phyloP scores from a whole-genome alignment of 1,140 invertebrate genomes.

The Zaprionus vittiger region DNA sequence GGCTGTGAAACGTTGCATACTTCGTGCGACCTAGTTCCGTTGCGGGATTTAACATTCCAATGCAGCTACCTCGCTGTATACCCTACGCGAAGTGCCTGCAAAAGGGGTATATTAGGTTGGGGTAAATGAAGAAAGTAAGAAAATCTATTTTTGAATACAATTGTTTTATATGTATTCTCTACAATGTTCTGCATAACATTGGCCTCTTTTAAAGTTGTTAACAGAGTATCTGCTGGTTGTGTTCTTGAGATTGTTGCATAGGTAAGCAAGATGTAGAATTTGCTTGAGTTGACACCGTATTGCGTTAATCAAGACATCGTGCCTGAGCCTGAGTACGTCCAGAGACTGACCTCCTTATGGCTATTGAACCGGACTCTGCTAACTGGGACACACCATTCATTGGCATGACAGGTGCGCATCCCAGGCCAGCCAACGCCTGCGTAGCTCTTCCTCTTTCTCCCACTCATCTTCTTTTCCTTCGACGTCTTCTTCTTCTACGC shows the following conservation, averaged over 20 bases:
- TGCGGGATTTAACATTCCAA: background rate
- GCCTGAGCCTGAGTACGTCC: background rate
- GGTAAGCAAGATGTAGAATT: background rate
- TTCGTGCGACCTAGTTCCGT: conserved; percentile 56
- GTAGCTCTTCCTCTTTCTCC: background rate
- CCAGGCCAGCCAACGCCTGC: background rate
- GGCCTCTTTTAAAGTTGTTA: background rate
- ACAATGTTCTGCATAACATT: too few relatives aligned
- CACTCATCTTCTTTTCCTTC: too few relatives aligned
- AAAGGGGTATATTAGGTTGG: background rate
- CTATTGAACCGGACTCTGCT: background rate
- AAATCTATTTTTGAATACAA: too few relatives aligned
- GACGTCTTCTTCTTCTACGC: background rate
- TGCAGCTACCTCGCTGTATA: conserved; percentile 33
- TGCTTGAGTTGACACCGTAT: background rate
- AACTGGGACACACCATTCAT: conserved; percentile 38
- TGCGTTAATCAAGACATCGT: conserved; percentile 22
- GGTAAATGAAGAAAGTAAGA: too few relatives aligned
- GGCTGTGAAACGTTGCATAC: conserved; percentile 32
- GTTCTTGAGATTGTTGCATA: background rate
- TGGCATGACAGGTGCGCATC: conserved; percentile 25
- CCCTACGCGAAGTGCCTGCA: background rate
- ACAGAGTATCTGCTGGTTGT: background rate
- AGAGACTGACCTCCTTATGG: background rate
- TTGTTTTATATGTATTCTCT: too few relatives aligned